phyloP scores from a whole-genome alignment of 2,888 invertebrate species.

The Desoria tigrina region DNA sequence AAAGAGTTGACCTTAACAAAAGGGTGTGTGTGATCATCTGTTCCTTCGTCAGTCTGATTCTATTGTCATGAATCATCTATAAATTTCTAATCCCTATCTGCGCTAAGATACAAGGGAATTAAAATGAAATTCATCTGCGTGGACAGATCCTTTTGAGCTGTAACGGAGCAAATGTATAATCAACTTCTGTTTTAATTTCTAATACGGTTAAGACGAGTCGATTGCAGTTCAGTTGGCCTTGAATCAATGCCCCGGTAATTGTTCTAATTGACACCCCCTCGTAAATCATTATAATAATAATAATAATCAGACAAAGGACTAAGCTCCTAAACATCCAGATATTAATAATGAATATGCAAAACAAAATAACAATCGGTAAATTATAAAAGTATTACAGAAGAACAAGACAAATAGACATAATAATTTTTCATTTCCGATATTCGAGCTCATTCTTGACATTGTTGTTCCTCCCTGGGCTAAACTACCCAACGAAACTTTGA shows the following conservation, averaged over 20 bases:
- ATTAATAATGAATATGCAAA: neutral
- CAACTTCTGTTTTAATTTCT: too few relatives aligned
- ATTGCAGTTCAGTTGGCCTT: too few relatives aligned
- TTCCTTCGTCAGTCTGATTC: neutral
- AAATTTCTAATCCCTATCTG: too few relatives aligned
- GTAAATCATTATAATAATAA: conserved; percentile 8
- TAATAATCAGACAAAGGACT: neutral
- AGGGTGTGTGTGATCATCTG: conserved; percentile 13
- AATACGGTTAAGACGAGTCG: too few relatives aligned
- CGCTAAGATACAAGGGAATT: neutral
- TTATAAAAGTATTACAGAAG: neutral
- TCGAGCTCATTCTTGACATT: neutral
- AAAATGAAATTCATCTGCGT: neutral
- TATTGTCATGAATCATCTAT: neutral
- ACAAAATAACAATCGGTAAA: neutral
- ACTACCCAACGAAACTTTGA: too few relatives aligned
- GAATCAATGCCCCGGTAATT: conserved; percentile 2
- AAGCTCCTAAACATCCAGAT: neutral
- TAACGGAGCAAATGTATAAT: neutral
- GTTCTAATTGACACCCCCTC: conserved; percentile 15
- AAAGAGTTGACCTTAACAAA: conserved; percentile 13
- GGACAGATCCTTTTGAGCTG: neutral
- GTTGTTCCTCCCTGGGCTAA: too few relatives aligned
- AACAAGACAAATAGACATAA: too few relatives aligned
- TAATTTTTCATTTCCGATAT: conserved; percentile 22